Conservation (phyloP, 2,113 vertebrate genomes). For the Falcunculus frontatus region DNA sequence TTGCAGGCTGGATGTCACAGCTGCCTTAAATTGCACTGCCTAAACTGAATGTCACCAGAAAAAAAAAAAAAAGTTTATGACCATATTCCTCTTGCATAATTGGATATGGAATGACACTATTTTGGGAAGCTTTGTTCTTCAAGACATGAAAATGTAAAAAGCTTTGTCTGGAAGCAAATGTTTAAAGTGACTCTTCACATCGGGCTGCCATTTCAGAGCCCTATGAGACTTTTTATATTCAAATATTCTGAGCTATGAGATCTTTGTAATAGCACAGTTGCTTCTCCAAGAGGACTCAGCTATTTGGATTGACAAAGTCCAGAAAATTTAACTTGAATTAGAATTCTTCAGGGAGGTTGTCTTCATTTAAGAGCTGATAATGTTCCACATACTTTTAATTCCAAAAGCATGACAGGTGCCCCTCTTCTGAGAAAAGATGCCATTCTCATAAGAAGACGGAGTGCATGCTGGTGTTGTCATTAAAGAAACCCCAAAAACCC, state of each 20-base stretch:
- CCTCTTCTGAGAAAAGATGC: background rate
- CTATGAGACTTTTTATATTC: background rate
- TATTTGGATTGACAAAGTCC: background rate
- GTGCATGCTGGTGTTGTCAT: background rate
- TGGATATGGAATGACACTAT: background rate
- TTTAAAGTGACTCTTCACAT: background rate
- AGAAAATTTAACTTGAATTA: background rate
- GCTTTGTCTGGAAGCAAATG: background rate
- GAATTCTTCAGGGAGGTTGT: background rate
- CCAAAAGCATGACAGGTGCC: background rate
- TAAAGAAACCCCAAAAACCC: background rate
- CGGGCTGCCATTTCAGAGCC: background rate
- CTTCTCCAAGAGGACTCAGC: background rate
- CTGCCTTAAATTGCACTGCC: background rate
- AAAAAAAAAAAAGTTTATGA: background rate
- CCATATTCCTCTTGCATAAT: background rate
- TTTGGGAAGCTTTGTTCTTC: background rate
- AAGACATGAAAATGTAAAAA: background rate
- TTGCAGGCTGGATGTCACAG: background rate
- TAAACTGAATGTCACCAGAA: background rate
- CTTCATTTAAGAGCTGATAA: background rate
- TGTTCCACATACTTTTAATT: background rate
- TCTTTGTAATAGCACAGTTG: background rate
- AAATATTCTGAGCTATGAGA: background rate
- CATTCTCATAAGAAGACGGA: background rate